Evolutionary conservation across 2,113 vertebrate species (phyloP), one percentile per base, ranked within the genome.

Genomic region (Rousettus leschenaultii): DNA sequence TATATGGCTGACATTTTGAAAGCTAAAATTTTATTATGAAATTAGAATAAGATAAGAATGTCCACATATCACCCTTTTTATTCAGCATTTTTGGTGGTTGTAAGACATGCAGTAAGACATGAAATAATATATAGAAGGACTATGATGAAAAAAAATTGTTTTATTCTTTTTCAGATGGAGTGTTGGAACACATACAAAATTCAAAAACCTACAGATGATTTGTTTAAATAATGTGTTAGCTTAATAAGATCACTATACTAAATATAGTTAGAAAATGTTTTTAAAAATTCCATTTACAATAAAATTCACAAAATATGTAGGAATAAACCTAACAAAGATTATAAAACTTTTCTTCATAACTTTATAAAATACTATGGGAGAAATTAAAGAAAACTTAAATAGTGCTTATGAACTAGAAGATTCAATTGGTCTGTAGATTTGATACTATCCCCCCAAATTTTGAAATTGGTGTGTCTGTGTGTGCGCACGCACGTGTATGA

Each of bases 381-480:
- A 80, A 97, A 87, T 91, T 15, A 43, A 77, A 89, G 12, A 96
- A 92, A 92, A 77, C 16, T 14, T 59, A 86, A 84, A 51, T 51
- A 88, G 63, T 86, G 18, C 66, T 73, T 45, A 30, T 38, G 5
- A 22, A 53, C 35, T 78, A 2, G 74, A 55, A 66, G 57, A 83
- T 9, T 87, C 30, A 51, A 65, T 14, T 59, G 11, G 35, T 53
- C 51, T 93, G 8, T 57, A 40, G 30, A 30, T 53, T 79, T 93
- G 7, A 89, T 78, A 14, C 1, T 55, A 26, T 35, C 18, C 35
- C 26, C 79, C 45, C 93, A 91, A 75, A 92, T 92, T 8, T 74
- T 30, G 79, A 45, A 38, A 93, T 61, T 10, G 55, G 8, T 66
- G 21, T 40, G 4, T 65, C 40, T 22, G 12, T 73, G n/a, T 78